phyloP scores from a whole-genome alignment of 2,113 vertebrate genomes.

The Xyliphius kryptos region DNA sequence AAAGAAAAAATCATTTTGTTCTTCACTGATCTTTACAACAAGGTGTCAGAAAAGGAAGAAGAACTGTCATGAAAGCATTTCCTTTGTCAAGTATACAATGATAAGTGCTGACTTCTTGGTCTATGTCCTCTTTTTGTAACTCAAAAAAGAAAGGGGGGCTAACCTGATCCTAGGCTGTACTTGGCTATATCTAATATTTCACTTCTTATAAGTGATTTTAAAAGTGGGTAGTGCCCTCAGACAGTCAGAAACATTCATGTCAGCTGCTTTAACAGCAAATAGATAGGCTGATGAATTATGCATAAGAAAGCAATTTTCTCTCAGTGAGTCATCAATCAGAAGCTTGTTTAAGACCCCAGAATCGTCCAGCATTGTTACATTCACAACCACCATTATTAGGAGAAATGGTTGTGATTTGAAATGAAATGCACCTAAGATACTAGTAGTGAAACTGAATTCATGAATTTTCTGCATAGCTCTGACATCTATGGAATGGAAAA shows the following conservation, averaged over 20 bases:
- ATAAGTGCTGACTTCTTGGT: conserved; percentile 35
- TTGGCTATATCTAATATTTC: conserved; percentile 90
- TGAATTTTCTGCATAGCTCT: no score
- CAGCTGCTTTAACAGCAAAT: conserved; percentile 92
- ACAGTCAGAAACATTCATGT: conserved; percentile 82
- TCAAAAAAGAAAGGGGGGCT: conserved; percentile 42
- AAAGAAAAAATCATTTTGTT: conserved; percentile 10
- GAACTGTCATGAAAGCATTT: conserved; percentile 39
- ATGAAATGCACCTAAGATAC: no score
- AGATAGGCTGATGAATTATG: conserved; percentile 95
- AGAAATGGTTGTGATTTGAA: no score
- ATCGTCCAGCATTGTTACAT: no score
- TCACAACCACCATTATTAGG: no score
- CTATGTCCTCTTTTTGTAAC: conserved; percentile 24
- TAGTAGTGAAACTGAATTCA: no score
- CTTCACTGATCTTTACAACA: conserved; percentile 24
- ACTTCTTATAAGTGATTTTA: conserved; percentile 84
- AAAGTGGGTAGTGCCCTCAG: conserved; percentile 92
- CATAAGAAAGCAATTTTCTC: conserved; percentile 84
- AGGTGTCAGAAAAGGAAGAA: conserved; percentile 20
- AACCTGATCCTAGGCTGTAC: conserved; percentile 77
- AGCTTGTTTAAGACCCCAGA: no score
- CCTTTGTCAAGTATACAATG: conserved; percentile 34
- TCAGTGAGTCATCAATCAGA: no score
- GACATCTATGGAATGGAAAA: no score